Evolutionary conservation across 2,888 invertebrate species (phyloP), one percentile per base, ranked within the genome.

Genomic region (Schrankia costaestrigalis): DNA sequence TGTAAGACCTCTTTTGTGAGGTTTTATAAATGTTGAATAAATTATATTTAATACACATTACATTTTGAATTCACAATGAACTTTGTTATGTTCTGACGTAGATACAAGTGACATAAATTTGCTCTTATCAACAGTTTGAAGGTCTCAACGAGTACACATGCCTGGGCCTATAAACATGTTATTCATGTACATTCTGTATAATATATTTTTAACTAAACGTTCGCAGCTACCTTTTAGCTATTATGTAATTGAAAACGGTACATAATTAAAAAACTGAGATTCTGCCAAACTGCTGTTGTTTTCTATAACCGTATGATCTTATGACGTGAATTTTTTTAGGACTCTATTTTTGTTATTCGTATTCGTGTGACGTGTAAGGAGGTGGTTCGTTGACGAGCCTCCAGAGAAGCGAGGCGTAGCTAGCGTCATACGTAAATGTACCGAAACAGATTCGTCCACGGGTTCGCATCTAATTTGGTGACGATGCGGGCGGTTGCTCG

Each of bases 381-480:
- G 57, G 58, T 65, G 71, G 73, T 77, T 75, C 65, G 71, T 54
- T 59, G 63, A 59, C 62, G 53, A 55, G 42, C 41, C 55, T 59
- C 60, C 51, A 52, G 63, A 61, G 39, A 26, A 46, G 41, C 42
- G 62, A 66, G 85, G 84, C 79, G 84, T 77, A 80, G 79, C 69
- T 54, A 59, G 49, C 58, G 67, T 80, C 81, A 83, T 84, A 84
- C 66, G 68, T 45, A 74, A 46, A 73, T 73, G 73, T 61, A 65
- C 56, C 46, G 50, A 61, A 60, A 59, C 53, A 54, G 51, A 58
- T 52, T 52, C 59, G 68, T 14, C 15, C 17, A 14, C 31, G 15
- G 55, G 56, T 68, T 77, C 76, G 77, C 74, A 73, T 84, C 83
- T 84, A 84, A 84, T 83, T 84, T 82, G 79, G 86, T 85, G 86